Evolutionary conservation across 1,140 invertebrate species (phyloP).

Genomic region (Diprion similis): DNA sequence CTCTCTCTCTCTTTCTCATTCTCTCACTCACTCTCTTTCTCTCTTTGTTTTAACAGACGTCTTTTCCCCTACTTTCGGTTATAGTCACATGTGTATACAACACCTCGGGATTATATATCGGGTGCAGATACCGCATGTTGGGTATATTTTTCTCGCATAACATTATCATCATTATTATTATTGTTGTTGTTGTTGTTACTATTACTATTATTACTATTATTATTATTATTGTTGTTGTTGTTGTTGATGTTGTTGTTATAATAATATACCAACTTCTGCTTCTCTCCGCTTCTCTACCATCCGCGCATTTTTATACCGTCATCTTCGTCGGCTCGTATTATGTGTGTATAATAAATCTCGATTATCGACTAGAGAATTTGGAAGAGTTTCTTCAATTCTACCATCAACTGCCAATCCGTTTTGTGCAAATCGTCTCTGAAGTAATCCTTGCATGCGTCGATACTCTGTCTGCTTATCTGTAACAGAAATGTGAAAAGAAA

Average conservation of each 20-base stretch:
- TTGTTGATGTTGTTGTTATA: no score
- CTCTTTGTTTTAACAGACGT: constrained; percentile 20
- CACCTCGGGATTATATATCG: no score
- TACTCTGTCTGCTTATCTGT: constrained; percentile 96
- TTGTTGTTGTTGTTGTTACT: no score
- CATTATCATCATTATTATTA: no score
- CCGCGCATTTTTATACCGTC: constrained; percentile 1
- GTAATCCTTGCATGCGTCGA: constrained; percentile 99
- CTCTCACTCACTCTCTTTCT: constrained; percentile 17
- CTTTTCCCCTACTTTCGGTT: constrained; percentile 14
- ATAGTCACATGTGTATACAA: not conserved
- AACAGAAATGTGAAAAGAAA: constrained; percentile 60
- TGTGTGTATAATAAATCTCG: no score
- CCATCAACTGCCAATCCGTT: constrained; percentile 97
- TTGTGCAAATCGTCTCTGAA: constrained; percentile 97
- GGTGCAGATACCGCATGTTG: no score
- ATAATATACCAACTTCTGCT: not conserved
- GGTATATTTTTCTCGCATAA: no score
- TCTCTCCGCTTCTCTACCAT: constrained; percentile 13
- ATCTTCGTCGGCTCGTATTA: no score
- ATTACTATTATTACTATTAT: no score
- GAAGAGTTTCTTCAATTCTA: constrained; percentile 98
- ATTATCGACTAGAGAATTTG: constrained; percentile 84
- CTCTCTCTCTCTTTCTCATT: constrained; percentile 21
- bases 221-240: no score